Base-by-base conservation (phyloP, 2,113 vertebrate species). In the Albula goreensis region DNA sequence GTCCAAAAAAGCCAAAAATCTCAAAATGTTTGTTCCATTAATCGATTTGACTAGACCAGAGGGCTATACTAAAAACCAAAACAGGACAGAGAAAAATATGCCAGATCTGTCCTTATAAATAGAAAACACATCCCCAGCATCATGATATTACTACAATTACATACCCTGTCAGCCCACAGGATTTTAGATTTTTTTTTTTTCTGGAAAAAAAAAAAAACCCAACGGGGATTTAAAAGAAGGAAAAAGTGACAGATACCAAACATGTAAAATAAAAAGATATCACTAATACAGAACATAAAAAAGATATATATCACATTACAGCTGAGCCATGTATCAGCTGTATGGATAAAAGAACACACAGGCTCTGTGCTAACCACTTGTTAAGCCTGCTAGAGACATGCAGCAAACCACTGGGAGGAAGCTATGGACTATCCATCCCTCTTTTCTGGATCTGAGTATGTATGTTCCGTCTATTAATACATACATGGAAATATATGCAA, bases 341-440 rank as follows among this genome's bases (percentile, higher is more conserved):
- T n/a, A 48, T 56, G 53, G 74, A 83, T 93, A 80, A 93, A 89
- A 93, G 88, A 92, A 31, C 74, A 80, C 22, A 81, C n/a, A 86
- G 86, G 90, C 83, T 91, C 88, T 92, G 90, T 93, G 94, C 94
- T 95, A 93, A 96, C 91, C 80, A 93, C 95, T 93, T 94, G 93
- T 94, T 92, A 80, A 84, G 92, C 94, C 95, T 95, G 93, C 91
- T 92, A 88, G 89, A 89, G 94, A 92, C 94, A 95, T 96, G 95
- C 95, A 95, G 95, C 94, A 92, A 87, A 94, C 86, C 77, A 74
- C 84, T 85, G 78, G 82, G 80, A 78, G 80, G 79, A 89, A 66
- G 48, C 57, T 78, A 86, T 83, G 88, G 22, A 78, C 89, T 88
- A 19, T 25, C 17, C 50, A 84, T 83, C 41, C 11, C 77, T 48